phyloP scores from a whole-genome alignment of 1,140 invertebrate genomes.

The Ephestia elutella region DNA sequence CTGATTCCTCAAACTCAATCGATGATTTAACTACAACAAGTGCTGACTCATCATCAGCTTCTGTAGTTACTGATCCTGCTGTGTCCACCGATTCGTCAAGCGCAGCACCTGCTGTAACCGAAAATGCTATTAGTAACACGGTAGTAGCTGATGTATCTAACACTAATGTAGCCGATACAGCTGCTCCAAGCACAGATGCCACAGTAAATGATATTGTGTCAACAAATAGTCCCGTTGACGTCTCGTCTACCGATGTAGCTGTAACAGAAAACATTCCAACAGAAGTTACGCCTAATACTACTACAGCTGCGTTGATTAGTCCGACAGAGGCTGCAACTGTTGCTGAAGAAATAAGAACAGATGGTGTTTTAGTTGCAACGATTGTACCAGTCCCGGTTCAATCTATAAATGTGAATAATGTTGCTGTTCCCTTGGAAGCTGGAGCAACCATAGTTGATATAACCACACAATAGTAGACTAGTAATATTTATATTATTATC shows the following conservation, averaged over 20 bases:
- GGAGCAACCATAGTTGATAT: slow-evolving; percentile 1
- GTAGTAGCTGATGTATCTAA: not conserved
- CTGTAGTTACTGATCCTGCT: not conserved
- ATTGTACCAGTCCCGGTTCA: not conserved
- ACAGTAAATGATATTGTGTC: not conserved
- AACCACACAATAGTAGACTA: not conserved
- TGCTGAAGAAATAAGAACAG: not conserved
- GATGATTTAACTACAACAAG: no score
- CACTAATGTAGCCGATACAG: not conserved
- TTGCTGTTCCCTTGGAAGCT: not conserved
- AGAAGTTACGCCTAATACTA: not conserved
- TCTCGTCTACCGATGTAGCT: not conserved
- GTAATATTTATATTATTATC: not conserved
- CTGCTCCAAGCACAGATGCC: not conserved
- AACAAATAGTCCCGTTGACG: not conserved
- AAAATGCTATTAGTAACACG: not conserved
- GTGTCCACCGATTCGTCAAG: not conserved
- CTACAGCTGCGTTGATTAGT: not conserved
- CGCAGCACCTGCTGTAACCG: no score
- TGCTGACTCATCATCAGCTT: not conserved
- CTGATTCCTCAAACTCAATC: not conserved
- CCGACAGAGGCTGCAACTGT: not conserved
- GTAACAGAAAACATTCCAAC: not conserved
- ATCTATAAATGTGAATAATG: not conserved
- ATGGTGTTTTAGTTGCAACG: not conserved